A percentile compares a stretch with the other conserved stretches of the same genome.
Evolutionary conservation across 2,888 invertebrate genomes (phyloP).

Genomic region (Gari tellinella): DNA sequence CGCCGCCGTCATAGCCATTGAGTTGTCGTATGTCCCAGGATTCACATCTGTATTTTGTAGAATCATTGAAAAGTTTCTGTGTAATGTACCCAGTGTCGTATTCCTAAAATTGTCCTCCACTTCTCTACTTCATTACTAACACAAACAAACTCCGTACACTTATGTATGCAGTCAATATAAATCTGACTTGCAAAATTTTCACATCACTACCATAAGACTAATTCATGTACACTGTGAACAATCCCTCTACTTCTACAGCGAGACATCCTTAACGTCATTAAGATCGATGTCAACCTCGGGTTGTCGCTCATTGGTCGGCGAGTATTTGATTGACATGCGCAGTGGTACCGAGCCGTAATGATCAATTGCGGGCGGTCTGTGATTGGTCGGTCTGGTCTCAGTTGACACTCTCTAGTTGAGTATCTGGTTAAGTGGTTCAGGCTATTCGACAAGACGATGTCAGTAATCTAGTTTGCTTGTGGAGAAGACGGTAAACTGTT

Average conservation of each 20-base stretch:
- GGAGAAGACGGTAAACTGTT: too few species aligned
- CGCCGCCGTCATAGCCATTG: constrained; percentile 91
- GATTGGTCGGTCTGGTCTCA: too few species aligned
- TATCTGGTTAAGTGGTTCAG: too few species aligned
- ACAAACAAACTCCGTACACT: constrained; percentile 54
- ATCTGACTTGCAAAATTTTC: constrained; percentile 73
- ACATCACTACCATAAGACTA: constrained; percentile 86
- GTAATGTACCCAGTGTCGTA: constrained; percentile 18
- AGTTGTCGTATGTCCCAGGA: constrained; percentile 42
- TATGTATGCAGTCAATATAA: constrained; percentile 60
- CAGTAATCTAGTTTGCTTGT: too few species aligned
- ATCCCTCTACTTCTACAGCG: constrained; percentile 66
- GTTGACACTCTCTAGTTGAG: too few species aligned
- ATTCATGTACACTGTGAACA: constrained; percentile 85
- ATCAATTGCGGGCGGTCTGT: constrained; percentile 27
- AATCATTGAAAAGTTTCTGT: constrained; percentile 45
- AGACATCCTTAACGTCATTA: constrained; percentile 74
- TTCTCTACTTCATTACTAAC: constrained; percentile 51
- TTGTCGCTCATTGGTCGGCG: constrained; percentile 70
- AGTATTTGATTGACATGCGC: constrained; percentile 77
- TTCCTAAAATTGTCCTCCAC: constrained; percentile 19
- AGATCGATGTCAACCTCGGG: constrained; percentile 66
- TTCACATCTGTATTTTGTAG: constrained; percentile 52
- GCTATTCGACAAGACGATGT: too few species aligned
- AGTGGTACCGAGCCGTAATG: constrained; percentile 69